These are phyloP conservation scores for Lichenostomus cassidix DNA, from an alignment of 2,113 vertebrate species.

Conservation along the genomic window DNA sequence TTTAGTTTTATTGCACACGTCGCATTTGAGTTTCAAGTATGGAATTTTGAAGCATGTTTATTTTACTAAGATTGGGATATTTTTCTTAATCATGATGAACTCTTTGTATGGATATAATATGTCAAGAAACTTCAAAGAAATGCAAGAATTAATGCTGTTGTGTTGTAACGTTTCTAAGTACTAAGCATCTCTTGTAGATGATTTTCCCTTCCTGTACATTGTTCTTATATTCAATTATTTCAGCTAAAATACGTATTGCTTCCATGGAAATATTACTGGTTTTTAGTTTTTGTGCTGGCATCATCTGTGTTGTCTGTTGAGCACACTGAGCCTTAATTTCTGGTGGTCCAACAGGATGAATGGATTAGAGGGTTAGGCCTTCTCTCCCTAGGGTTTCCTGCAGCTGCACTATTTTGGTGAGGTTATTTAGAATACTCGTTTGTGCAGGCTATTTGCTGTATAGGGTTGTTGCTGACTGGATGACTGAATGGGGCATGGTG, in stretches of 20 bases:
- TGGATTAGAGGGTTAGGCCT: not conserved
- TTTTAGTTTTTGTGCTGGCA: not conserved
- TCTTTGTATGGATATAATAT: conserved; percentile 29
- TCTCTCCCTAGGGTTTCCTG: not conserved
- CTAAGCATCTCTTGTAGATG: conserved; percentile 7
- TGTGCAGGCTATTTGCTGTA: not conserved
- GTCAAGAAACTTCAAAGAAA: conserved; percentile 24
- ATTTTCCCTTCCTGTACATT: conserved; percentile 12
- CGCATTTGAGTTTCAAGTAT: conserved; percentile 47
- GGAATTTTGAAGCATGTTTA: conserved; percentile 40
- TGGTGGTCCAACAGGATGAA: not conserved
- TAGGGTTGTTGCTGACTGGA: not conserved
- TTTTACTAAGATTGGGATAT: conserved; percentile 43
- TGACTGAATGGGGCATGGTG: not conserved
- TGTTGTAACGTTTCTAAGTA: conserved; percentile 43
- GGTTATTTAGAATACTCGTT: not conserved
- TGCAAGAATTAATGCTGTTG: conserved; percentile 10
- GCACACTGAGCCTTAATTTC: conserved; percentile 33
- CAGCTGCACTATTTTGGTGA: not conserved
- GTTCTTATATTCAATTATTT: not conserved
- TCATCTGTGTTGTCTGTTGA: not conserved
- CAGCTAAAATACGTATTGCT: not conserved
- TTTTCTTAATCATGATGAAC: conserved; percentile 39
- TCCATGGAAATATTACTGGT: not conserved
- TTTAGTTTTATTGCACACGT: conserved; percentile 29